Conservation (phyloP, 2,797 vertebrate species). For the Siniperca scherzeri region DNA sequence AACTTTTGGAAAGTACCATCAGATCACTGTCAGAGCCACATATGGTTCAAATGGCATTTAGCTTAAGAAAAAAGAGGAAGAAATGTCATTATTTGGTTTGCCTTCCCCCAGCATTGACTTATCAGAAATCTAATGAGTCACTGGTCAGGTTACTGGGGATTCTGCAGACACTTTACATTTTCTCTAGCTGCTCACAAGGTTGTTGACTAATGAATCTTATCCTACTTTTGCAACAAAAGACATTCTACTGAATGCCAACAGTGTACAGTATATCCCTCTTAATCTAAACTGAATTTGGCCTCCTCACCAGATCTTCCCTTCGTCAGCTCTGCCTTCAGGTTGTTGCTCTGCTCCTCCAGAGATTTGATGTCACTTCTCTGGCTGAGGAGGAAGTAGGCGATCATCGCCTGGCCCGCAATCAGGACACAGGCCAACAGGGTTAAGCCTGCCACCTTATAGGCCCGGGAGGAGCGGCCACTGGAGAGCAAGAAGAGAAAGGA, state of each 20-base stretch:
- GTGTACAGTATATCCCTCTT: background rate
- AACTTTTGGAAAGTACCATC: background rate
- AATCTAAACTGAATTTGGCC: background rate
- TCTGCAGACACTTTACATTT: background rate
- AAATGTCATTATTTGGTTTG: background rate
- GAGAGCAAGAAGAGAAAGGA: background rate
- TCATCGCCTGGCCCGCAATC: conserved; percentile 89
- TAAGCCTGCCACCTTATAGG: conserved; percentile 83
- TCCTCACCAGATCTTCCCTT: conserved; percentile 66
- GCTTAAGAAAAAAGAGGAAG: background rate
- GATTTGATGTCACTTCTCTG: conserved; percentile 86
- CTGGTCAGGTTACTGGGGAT: background rate
- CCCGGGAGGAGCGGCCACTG: conserved; percentile 67
- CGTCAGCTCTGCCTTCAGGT: conserved; percentile 79
- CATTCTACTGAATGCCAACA: background rate
- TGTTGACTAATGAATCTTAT: background rate
- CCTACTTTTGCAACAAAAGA: background rate
- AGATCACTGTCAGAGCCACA: background rate
- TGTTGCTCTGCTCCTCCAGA: conserved; percentile 80
- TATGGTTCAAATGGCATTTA: background rate
- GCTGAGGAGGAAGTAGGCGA: conserved; percentile 88
- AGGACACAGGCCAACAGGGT: conserved; percentile 90
- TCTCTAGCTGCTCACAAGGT: background rate
- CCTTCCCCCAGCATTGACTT: background rate
- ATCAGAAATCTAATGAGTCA: background rate